These are phyloP conservation scores for Drosophila sordidula DNA, from an alignment of 2,888 invertebrate genomes.

Conservation along the genomic window DNA sequence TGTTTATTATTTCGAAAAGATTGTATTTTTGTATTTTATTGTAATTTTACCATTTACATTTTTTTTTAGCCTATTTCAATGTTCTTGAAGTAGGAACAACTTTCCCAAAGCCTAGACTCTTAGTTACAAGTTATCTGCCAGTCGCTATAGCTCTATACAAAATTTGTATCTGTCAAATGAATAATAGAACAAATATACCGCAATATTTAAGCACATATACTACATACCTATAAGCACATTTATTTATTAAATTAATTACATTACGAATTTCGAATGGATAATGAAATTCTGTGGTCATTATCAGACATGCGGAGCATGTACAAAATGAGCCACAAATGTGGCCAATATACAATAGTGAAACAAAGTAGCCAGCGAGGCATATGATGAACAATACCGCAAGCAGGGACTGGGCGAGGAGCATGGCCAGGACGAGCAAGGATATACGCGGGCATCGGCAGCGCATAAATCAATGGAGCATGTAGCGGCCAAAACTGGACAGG, in stretches of 20 bases:
- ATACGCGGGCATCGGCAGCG: slow-evolving; percentile 44
- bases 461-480: slow-evolving; percentile 75
- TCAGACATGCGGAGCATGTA: slow-evolving; percentile 76
- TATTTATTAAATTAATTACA: slow-evolving; percentile 76
- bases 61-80: no score
- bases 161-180: neutral
- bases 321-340: slow-evolving; percentile 77
- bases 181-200: slow-evolving; percentile 1
- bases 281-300: slow-evolving; percentile 76
- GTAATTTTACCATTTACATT: no score
- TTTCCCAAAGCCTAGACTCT: no score
- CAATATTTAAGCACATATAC: neutral
- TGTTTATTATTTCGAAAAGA: no score
- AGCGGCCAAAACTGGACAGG: slow-evolving; percentile 56
- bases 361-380: slow-evolving; percentile 72
- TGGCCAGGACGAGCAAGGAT: slow-evolving; percentile 39
- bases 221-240: slow-evolving; percentile 27
- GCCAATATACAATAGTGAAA: slow-evolving; percentile 68
- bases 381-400: slow-evolving; percentile 64
- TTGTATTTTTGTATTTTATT: no score
- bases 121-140: no score
- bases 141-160: neutral
- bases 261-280: slow-evolving; percentile 78
- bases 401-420: neutral
- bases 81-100: no score